These are phyloP conservation scores for Plecotus auritus DNA, from an alignment of 2,113 vertebrate genomes.

Conservation along the genomic window DNA sequence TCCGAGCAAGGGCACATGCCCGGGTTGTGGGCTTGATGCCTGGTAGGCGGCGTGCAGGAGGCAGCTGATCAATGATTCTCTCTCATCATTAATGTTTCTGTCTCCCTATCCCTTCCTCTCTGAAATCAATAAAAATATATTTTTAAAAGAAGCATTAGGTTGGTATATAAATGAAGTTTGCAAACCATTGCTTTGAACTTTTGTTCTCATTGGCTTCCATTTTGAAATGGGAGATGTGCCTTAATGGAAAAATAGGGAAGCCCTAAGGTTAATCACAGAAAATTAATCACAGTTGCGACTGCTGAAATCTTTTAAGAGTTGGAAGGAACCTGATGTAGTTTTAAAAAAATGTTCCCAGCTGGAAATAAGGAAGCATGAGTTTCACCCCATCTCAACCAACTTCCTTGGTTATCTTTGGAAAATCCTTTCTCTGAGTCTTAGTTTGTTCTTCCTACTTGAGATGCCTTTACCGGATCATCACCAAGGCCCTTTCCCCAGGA, in stretches of 20 bases:
- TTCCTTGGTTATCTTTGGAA: not conserved
- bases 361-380: not conserved
- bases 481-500: not conserved
- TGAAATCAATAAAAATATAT: too few relatives aligned
- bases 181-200: not conserved
- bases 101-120: too few relatives aligned
- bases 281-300: not conserved
- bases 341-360: not conserved
- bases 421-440: not conserved
- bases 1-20: too few relatives aligned
- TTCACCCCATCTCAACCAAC: not conserved
- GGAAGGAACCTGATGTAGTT: not conserved
- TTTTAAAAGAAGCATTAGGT: not conserved
- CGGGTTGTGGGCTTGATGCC: too few relatives aligned
- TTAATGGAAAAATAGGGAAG: not conserved
- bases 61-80: too few relatives aligned
- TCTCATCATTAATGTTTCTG: too few relatives aligned
- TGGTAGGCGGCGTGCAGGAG: too few relatives aligned
- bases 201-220: not conserved
- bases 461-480: not conserved
- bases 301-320: not conserved
- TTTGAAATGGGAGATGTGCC: constrained; percentile 2
- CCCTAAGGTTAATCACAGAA: not conserved
- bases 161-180: not conserved
- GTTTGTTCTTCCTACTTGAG: not conserved